These are phyloP conservation scores for Yponomeuta malinellus DNA, from an alignment of 2,888 invertebrate species.

Conservation along the genomic window DNA sequence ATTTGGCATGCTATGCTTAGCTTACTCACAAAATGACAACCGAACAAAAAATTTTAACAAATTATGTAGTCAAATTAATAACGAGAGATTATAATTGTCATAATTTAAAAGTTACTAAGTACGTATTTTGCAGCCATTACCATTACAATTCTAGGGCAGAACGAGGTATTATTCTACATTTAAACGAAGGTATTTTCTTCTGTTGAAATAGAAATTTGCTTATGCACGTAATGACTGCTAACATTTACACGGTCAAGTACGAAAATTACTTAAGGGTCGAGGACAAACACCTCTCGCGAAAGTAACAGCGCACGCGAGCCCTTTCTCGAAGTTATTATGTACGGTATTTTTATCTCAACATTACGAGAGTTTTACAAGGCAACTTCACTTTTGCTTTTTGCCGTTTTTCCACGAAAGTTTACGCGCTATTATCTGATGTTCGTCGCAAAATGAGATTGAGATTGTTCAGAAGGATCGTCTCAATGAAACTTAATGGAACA, in stretches of 20 bases:
- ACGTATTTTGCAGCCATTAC: too few species aligned
- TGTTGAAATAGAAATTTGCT: too few species aligned
- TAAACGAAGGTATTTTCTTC: too few species aligned
- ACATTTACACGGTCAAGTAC: neutral
- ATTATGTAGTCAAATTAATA: too few species aligned
- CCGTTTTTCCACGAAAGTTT: conserved; percentile 2
- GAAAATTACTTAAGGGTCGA: conserved; percentile 5
- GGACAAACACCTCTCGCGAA: conserved; percentile 6
- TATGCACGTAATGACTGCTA: neutral
- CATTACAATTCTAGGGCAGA: too few species aligned
- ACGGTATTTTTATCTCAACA: neutral
- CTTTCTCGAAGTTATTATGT: conserved; percentile 7
- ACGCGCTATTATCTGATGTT: neutral
- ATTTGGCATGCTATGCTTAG: too few species aligned
- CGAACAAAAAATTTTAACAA: too few species aligned
- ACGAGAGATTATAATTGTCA: too few species aligned
- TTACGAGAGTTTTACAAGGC: neutral
- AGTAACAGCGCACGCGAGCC: neutral
- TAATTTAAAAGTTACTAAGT: too few species aligned
- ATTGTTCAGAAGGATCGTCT: neutral
- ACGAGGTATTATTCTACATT: too few species aligned
- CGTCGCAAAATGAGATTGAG: neutral
- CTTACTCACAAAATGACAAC: too few species aligned
- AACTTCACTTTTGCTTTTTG: neutral
- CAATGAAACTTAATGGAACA: neutral